Evolutionary conservation across 2,888 invertebrate genomes (phyloP), one percentile per base, ranked within the genome.

Genomic region (Lasioglossum villosulum): DNA sequence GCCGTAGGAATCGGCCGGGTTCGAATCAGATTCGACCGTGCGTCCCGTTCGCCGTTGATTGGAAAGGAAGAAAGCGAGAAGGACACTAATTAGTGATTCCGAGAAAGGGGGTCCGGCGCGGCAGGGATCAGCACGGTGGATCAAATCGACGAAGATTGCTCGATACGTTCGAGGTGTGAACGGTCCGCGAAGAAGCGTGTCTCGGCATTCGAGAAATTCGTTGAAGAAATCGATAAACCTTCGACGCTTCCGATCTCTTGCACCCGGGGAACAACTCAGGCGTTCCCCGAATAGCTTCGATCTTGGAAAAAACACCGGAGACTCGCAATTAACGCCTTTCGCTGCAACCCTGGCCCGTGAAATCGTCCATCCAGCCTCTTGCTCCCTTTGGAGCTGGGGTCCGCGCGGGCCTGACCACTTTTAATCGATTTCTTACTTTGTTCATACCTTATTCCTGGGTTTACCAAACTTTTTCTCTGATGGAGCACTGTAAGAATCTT

Each of bases 11-110:
- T 80, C 80, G 70, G 63, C 83, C 84, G 23, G n/a, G 71, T 34
- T 82, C 81, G 87, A 88, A 92, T 91, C 91, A 86, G 91, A 88
- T 87, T 84, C 86, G 80, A 86, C 88, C 77, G 80, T 14, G 30
- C 63, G 63, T 30, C 30, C 30, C 52, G 70, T 80, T 76, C 71
- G 85, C 75, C 80, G 78, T 80, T 83, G 87, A 91, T 89, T 85
- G 87, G 87, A 86, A 90, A 90, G 80, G 87, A 90, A 90, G 87
- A 86, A 88, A 90, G 84, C 86, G 78, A 84, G 82, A 80, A 77
- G 84, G 75, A 73, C 89, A 80, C 90, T 91, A 91, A 91, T 91
- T 91, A 91, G 91, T 76, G 91, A 91, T 90, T 91, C 90, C 89
- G 73, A 89, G 90, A 91, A 91, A 84, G 86, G 86, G 85, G 83